Evolutionary conservation across 2,888 invertebrate genomes (phyloP), one percentile per base, ranked within the genome.

Genomic region (Ophion ellenae): DNA sequence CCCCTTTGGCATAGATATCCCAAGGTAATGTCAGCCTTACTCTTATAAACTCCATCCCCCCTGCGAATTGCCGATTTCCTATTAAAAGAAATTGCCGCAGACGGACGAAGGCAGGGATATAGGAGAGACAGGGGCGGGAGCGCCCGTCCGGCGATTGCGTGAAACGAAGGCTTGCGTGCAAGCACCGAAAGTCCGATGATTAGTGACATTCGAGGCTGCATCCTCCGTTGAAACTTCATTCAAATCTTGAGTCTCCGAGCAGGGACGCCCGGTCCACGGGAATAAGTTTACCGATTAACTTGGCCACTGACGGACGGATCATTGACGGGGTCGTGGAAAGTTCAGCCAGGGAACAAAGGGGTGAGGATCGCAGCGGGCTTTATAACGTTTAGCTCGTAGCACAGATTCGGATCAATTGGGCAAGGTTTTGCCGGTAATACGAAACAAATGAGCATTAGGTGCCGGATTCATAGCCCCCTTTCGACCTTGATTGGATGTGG

Each of bases 81-180:
- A 90, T 90, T 90, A 91, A 91, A 91, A 91, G 89, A 88, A 90
- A 91, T 90, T 90, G 89, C 87, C 81, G 86, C 79, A 73, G 82
- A 59, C 5, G 53, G 11, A 2, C 14, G 53, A 53, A 14, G 53
- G 53, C 11, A 53, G 4, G 7, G 9, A 53, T 3, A 47, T 14
- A 47, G 47, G 47, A 14, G 47, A 11, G 53, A 17, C 5, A 4
- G 11, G 53, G 53, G 14, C 11, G 4, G 14, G 3, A 10, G 47
- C 10, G 47, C 11, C 17, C 53, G 53, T 53, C 53, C 3, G 53
- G 17, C 69, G 78, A 74, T 81, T 69, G 76, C 76, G 45, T 45
- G 73, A 59, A 81, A 78, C 74, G 73, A 67, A 74, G 64, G 78
- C 74, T 81, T 85, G 61, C 74, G 74, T 57, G 69, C 67, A 70